Conservation (phyloP, 2,888 invertebrate species). For the Xanthorhoe designata region DNA sequence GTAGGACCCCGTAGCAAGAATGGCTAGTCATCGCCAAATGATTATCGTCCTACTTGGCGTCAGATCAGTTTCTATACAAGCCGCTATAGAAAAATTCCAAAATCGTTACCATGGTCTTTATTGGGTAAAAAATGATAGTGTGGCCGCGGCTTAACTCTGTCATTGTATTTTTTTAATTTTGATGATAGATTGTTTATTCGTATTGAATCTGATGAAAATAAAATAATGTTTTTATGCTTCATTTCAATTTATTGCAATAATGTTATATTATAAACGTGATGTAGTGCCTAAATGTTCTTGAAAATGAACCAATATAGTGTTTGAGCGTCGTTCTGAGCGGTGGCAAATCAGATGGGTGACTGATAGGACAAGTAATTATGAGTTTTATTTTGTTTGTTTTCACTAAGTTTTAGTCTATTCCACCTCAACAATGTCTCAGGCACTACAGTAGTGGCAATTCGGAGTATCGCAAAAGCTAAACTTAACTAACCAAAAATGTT, state of each 20-base stretch:
- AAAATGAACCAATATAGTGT: no score
- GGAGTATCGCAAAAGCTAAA: no score
- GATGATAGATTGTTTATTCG: conserved; percentile 7
- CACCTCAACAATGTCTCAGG: no score
- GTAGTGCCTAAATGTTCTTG: no score
- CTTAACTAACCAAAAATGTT: no score
- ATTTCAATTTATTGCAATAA: background rate
- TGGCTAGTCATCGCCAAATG: conserved; percentile 75
- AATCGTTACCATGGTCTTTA: conserved; percentile 12
- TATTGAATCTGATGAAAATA: background rate
- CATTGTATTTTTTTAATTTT: conserved; percentile 13
- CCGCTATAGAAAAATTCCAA: conserved; percentile 47
- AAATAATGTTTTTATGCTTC: background rate
- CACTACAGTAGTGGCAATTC: no score
- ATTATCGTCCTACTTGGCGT: conserved; percentile 66
- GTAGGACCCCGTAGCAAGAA: conserved; percentile 45
- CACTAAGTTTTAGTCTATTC: no score
- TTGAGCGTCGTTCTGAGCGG: no score
- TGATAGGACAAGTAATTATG: no score
- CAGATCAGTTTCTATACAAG: conserved; percentile 59
- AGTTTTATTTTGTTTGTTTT: no score
- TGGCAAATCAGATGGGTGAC: no score
- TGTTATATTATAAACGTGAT: no score
- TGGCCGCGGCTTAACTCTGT: conserved; percentile 12
- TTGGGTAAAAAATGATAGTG: conserved; percentile 17